Evolutionary conservation across 1,140 invertebrate species (phyloP).

Genomic region (Dreissena polymorpha): DNA sequence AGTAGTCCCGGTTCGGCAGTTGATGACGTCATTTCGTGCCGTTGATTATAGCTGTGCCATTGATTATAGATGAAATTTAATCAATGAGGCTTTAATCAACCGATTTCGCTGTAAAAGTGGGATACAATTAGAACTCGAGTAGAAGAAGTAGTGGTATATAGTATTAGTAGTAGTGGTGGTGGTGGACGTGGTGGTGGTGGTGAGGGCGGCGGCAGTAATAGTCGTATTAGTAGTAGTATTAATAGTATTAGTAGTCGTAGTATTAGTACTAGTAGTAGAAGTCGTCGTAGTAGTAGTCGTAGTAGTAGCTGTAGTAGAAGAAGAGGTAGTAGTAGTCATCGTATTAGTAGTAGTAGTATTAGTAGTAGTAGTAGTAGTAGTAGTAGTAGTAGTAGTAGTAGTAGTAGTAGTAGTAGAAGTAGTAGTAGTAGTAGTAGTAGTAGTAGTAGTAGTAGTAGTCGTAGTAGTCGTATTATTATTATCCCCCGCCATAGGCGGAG

Average conservation of each 20-base stretch:
- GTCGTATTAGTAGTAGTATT: neutral
- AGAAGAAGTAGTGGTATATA: neutral
- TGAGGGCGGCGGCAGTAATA: neutral
- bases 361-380: no score
- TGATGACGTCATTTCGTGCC: no score
- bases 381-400: neutral
- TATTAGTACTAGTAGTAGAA: neutral
- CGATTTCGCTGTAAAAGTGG: no score
- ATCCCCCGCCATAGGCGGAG: no score
- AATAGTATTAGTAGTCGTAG: neutral
- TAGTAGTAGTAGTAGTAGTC: neutral
- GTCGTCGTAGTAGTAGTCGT: neutral
- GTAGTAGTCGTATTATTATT: neutral
- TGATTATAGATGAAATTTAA: no score
- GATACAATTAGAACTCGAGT: no score
- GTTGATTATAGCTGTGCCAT: no score
- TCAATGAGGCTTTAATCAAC: no score
- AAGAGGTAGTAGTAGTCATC: neutral
- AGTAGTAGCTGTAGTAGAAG: neutral
- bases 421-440: neutral
- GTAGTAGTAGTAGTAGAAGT: neutral
- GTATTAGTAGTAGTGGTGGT: no score
- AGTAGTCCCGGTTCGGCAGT: no score
- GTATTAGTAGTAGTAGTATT: no score
- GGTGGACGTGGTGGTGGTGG: neutral